Percentiles rank a stretch among this genome's conserved stretches.
These are phyloP conservation scores for Hymenopus coronatus DNA, from an alignment of 2,888 invertebrate genomes.

Conservation along the genomic window DNA sequence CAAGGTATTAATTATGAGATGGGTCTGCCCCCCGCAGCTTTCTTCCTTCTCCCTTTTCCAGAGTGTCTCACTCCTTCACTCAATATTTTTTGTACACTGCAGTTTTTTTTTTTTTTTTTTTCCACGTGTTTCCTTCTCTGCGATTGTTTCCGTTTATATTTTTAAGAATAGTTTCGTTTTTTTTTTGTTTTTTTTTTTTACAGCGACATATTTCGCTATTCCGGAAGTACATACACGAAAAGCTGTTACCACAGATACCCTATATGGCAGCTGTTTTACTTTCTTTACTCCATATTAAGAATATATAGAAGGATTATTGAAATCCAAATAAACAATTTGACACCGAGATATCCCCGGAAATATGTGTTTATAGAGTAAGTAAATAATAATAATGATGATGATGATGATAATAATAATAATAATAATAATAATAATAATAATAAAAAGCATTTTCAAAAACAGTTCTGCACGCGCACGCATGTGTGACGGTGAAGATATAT, in stretches of 20 bases:
- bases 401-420: too few relatives aligned
- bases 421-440: too few relatives aligned
- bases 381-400: too few relatives aligned
- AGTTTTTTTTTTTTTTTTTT: background rate
- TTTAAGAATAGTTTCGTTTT: background rate
- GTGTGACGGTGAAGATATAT: too few relatives aligned
- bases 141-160: background rate
- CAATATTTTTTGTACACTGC: background rate
- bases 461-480: too few relatives aligned
- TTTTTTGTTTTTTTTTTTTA: too few relatives aligned
- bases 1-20: background rate
- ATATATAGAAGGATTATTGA: too few relatives aligned
- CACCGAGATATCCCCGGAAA: too few relatives aligned
- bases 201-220: too few relatives aligned
- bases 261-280: background rate
- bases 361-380: too few relatives aligned
- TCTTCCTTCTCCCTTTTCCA: background rate
- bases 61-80: background rate
- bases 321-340: too few relatives aligned
- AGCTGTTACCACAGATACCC: background rate
- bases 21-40: background rate
- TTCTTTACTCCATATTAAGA: background rate
- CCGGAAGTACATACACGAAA: background rate
- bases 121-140: background rate
- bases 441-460: too few relatives aligned